phyloP scores from a whole-genome alignment of 1,140 invertebrate species.

The Elymnias hypermnestra region DNA sequence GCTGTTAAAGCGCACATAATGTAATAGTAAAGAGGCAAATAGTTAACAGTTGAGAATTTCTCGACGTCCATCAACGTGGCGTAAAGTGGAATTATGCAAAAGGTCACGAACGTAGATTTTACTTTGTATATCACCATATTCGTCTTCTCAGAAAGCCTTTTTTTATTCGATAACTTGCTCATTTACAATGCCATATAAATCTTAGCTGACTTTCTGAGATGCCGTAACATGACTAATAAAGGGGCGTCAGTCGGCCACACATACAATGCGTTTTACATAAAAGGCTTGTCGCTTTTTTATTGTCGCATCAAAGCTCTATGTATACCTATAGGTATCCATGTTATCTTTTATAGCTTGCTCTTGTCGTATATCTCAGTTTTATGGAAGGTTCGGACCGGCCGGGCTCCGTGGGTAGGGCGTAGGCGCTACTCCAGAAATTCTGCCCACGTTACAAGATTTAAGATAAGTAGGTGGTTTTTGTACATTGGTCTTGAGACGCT shows the following conservation, averaged over 20 bases:
- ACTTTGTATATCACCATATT: not conserved
- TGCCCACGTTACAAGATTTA: conserved; percentile 57
- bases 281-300: conserved; percentile 52
- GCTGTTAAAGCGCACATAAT: no score
- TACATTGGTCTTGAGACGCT: conserved; percentile 44
- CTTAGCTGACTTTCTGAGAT: conserved; percentile 20
- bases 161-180: conserved; percentile 12
- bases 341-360: conserved; percentile 48
- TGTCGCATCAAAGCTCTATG: conserved; percentile 30
- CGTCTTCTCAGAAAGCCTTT: conserved; percentile 9
- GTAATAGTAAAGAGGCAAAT: no score
- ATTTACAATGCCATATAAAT: conserved; percentile 33
- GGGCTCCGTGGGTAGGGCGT: conserved; percentile 46
- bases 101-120: not conserved
- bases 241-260: conserved; percentile 38
- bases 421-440: conserved; percentile 63
- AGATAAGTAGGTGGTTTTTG: conserved; percentile 32
- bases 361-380: conserved; percentile 57
- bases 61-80: not conserved
- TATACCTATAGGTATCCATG: conserved; percentile 40
- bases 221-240: conserved; percentile 30
- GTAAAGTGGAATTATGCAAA: not conserved
- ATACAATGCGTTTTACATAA: conserved; percentile 59
- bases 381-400: conserved; percentile 21
- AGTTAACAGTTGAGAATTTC: not conserved